phyloP scores from a whole-genome alignment of 2,797 vertebrate species.

The Onychomys arenicola region DNA sequence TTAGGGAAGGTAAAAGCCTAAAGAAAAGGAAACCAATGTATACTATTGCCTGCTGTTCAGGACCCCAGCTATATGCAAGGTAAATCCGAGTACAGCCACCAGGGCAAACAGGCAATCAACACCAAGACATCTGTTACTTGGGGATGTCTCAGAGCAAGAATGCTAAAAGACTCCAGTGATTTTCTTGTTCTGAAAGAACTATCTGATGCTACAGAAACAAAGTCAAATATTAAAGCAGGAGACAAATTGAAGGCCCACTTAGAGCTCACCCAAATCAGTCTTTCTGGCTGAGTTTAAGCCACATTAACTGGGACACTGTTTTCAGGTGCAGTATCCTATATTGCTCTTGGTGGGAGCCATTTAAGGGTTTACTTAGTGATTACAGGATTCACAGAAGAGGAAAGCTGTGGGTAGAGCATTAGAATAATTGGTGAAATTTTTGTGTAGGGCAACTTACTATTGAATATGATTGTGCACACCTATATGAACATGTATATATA shows the following conservation, averaged over 20 bases:
- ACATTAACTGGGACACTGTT: background rate
- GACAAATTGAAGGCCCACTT: background rate
- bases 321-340: background rate
- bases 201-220: background rate
- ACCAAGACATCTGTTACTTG: background rate
- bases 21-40: background rate
- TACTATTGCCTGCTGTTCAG: background rate
- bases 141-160: background rate
- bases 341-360: background rate
- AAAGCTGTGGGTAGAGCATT: background rate
- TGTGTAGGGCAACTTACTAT: background rate
- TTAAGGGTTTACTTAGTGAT: background rate
- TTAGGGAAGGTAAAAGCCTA: background rate
- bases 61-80: background rate
- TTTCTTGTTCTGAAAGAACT: constrained; percentile 14
- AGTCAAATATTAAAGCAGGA: background rate
- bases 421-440: background rate
- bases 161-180: background rate
- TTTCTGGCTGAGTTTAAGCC: background rate
- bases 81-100: background rate
- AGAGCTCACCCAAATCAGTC: background rate
- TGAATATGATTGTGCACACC: background rate
- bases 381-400: background rate
- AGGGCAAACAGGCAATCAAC: background rate
- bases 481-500: background rate